A percentile compares a stretch with the other conserved stretches of the same genome.
phyloP scores from a whole-genome alignment of 37 sponge, comb jelly and placozoan genomes.

The Geodia barretti region DNA sequence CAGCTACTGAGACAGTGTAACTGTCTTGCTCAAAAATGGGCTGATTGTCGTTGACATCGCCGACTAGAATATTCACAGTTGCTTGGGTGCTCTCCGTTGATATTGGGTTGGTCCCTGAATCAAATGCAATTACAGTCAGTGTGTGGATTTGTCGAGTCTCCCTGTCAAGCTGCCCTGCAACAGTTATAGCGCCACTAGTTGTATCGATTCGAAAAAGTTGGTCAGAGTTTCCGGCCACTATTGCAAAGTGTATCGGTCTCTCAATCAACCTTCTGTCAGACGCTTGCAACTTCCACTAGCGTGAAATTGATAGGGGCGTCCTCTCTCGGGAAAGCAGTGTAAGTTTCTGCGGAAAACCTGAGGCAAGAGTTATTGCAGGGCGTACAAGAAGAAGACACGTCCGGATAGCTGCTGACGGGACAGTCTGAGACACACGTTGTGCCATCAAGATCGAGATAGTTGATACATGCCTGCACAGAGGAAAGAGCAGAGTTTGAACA shows the following conservation, averaged over 20 bases:
- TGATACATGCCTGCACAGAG: conserved; percentile 36
- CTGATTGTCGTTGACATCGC: conserved; percentile 59
- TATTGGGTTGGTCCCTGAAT: conserved; percentile 15
- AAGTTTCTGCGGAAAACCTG: conserved; percentile 10
- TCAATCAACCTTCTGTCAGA: conserved; percentile 25
- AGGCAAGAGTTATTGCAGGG: conserved; percentile 51
- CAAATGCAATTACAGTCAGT: conserved; percentile 45
- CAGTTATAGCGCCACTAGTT: conserved; percentile 9
- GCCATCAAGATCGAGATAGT: conserved; percentile 44
- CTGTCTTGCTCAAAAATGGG: conserved; percentile 31
- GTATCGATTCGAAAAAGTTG: conserved; percentile 27
- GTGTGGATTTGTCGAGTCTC: conserved; percentile 33
- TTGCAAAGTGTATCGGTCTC: conserved; percentile 50
- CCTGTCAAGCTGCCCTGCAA: conserved; percentile 33
- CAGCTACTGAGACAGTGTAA: conserved; percentile 31
- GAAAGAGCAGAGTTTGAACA: neutral
- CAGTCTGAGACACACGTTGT: conserved; percentile 58
- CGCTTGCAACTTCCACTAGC: conserved; percentile 4
- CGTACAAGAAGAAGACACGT: conserved; percentile 26
- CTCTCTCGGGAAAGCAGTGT: conserved; percentile 21
- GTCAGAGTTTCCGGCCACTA: conserved; percentile 28
- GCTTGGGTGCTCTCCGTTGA: conserved; percentile 46
- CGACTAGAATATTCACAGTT: conserved; percentile 17
- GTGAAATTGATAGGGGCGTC: neutral
- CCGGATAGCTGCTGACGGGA: conserved; percentile 38